Evolutionary conservation across 2,888 invertebrate genomes (phyloP).

Genomic region (Megamerina dolium): DNA sequence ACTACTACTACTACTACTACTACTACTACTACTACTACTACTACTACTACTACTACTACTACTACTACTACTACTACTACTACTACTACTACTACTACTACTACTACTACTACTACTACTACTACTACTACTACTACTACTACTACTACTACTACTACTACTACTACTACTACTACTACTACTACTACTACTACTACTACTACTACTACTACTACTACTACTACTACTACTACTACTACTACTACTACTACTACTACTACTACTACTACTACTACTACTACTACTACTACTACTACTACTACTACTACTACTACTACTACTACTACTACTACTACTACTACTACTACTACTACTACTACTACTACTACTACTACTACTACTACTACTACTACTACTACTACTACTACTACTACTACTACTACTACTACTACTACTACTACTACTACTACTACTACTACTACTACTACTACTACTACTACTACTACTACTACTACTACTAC

Average conservation of each 20-base stretch:
- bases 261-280: slow-evolving; percentile 1
- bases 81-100: not conserved
- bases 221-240: not conserved
- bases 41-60: not conserved
- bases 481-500: too few species aligned
- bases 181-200: too few species aligned
- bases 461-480: too few species aligned
- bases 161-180: not conserved
- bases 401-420: not conserved
- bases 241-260: slow-evolving; percentile 1
- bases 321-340: slow-evolving; percentile 1
- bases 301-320: not conserved
- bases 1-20: not conserved
- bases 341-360: slow-evolving; percentile 1
- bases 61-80: not conserved
- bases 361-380: not conserved
- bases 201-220: slow-evolving; percentile 1
- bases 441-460: too few species aligned
- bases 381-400: slow-evolving; percentile 1
- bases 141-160: not conserved
- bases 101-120: not conserved
- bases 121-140: not conserved
- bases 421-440: too few species aligned
- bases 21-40: not conserved
- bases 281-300: slow-evolving; percentile 1